A percentile compares a stretch with the other conserved stretches of the same genome.
phyloP scores from a whole-genome alignment of 1,140 invertebrate genomes.

The Aethina tumida region DNA sequence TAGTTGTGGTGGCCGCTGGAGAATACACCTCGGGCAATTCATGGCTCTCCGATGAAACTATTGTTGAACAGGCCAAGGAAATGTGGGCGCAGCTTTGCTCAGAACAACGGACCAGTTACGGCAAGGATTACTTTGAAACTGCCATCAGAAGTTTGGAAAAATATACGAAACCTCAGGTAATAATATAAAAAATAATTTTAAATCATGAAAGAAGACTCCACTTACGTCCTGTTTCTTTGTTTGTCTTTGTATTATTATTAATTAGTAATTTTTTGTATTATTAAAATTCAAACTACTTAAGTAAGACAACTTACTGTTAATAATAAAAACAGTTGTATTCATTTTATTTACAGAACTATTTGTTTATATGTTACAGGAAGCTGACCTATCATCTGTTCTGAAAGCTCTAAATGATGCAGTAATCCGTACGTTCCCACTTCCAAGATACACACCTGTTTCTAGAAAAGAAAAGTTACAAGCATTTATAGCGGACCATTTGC shows the following conservation, averaged over 20 bases:
- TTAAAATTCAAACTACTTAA: background rate
- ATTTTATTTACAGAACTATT: no score
- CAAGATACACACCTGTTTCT: slow-evolving; percentile 68
- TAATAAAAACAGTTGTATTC: background rate
- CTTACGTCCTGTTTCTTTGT: background rate
- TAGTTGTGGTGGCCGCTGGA: slow-evolving; percentile 71
- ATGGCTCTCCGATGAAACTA: slow-evolving; percentile 60
- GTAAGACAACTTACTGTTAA: background rate
- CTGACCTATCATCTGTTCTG: slow-evolving; percentile 59
- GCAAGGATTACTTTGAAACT: slow-evolving; percentile 70
- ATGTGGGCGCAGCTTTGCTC: slow-evolving; percentile 70
- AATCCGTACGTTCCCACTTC: slow-evolving; percentile 67
- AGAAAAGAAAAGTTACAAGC: slow-evolving; percentile 64
- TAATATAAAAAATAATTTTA: slow-evolving; percentile 16
- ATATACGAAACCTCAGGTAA: slow-evolving; percentile 57
- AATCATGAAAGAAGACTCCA: background rate
- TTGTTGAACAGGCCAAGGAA: slow-evolving; percentile 64
- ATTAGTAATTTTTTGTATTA: background rate
- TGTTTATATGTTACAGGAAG: slow-evolving; percentile 43
- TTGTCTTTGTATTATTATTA: background rate
- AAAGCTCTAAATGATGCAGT: slow-evolving; percentile 62
- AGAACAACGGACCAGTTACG: slow-evolving; percentile 65
- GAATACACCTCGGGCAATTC: slow-evolving; percentile 67
- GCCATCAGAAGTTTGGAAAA: slow-evolving; percentile 65
- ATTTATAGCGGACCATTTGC: slow-evolving; percentile 65